Conservation (phyloP, 2,113 vertebrate genomes). For the Pogonocichla stellata region DNA sequence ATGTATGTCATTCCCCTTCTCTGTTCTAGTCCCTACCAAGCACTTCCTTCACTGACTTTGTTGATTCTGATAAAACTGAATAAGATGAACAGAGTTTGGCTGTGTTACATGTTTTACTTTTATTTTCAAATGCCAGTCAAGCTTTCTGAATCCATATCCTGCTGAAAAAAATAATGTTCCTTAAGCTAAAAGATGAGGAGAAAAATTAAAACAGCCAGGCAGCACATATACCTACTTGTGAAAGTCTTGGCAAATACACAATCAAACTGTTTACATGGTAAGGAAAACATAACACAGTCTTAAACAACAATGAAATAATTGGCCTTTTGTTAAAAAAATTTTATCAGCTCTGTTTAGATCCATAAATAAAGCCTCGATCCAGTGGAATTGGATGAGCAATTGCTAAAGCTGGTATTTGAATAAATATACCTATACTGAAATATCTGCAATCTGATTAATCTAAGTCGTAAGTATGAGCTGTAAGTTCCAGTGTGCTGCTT, state of each 20-base stretch:
- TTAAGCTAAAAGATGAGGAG: neutral
- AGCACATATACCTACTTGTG: neutral
- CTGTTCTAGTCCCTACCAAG: neutral
- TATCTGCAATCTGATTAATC: neutral
- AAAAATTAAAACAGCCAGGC: neutral
- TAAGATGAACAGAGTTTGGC: neutral
- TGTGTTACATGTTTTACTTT: neutral
- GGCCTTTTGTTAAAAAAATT: neutral
- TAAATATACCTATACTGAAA: neutral
- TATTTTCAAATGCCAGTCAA: neutral
- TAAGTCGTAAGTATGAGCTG: neutral
- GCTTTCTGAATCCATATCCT: neutral
- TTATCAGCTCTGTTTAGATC: neutral
- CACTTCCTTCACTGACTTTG: neutral
- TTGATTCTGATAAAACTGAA: neutral
- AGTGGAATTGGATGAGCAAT: neutral
- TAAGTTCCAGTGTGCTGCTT: neutral
- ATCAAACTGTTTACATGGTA: neutral
- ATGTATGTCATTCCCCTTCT: neutral
- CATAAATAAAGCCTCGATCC: neutral
- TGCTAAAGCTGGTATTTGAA: neutral
- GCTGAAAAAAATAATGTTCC: neutral
- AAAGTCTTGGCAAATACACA: neutral
- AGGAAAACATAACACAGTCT: neutral
- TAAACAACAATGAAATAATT: neutral